Base-by-base conservation (phyloP, 2,113 vertebrate species). In the Melanocharis versteri region DNA sequence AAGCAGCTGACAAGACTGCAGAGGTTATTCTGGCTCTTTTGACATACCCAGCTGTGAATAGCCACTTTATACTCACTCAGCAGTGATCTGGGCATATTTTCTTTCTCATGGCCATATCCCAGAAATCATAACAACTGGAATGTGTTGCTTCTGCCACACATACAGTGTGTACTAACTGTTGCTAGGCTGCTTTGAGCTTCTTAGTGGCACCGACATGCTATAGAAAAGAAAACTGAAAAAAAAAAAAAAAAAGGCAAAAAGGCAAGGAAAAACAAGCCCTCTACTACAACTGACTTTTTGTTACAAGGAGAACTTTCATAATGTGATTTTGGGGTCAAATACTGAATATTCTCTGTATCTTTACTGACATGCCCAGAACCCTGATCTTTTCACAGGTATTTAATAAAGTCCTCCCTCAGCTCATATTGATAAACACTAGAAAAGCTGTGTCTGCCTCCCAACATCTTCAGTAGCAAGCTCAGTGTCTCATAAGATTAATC, bases 61-160 rank as follows among this genome's bases (percentile, higher is more conserved):
- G 24, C 30, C 73, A 48, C 56, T 89, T 78, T 60, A 90, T 61
- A 79, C 40, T 72, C 40, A 72, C 68, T 89, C 58, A 71, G 82
- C 65, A 54, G 73, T 78, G 72, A 75, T 78, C 78, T 76, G 75
- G 27, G 30, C 48, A 60, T 76, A 69, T 88, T 89, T 89, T 61
- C 31, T 83, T 85, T 68, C 48, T 64, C 13, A 47, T 91, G 70
- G 19, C 47, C 40, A 60, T 47, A 60, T 81, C 70, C 37, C 88
- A 91, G 90, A 80, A 90, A 60, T 94, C 20, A 3, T 90, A 89
- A 80, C 66, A 90, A 61, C 68, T 87, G 89, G 68, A 92, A 83
- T 83, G 62, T 77, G 40, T 20, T 68, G 31, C 73, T 87, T 66
- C 64, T 81, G 72, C 79, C 68, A 58, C 50, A 73, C 64, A 77